A percentile compares a stretch with the other conserved stretches of the same genome.
Evolutionary conservation across 2,888 invertebrate genomes (phyloP).

Genomic region (Amaurobius ferox): DNA sequence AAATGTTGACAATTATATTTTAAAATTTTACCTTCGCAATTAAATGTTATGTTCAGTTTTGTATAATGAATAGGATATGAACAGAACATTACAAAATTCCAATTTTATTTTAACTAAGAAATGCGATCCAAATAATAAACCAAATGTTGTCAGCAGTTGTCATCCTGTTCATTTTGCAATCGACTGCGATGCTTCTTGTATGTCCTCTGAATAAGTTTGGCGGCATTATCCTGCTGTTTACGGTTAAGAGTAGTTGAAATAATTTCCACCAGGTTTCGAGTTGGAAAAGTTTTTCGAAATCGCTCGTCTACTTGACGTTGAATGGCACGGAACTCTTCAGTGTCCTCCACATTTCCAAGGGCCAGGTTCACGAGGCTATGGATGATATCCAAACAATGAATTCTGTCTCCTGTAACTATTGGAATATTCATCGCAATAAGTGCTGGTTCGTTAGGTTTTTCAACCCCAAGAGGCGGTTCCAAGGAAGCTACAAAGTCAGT

Average conservation of each 20-base stretch:
- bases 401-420: constrained; percentile 95
- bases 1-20: too few species aligned
- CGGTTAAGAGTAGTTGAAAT: constrained; percentile 96
- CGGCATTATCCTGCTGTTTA: constrained; percentile 97
- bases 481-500: constrained; percentile 96
- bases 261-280: constrained; percentile 94
- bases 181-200: constrained; percentile 77
- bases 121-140: not conserved
- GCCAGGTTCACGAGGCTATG: constrained; percentile 99
- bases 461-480: constrained; percentile 97
- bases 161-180: not conserved
- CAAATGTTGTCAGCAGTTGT: not conserved
- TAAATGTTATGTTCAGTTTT: too few species aligned
- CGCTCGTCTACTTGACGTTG: constrained; percentile 87
- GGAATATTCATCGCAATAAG: constrained; percentile 99
- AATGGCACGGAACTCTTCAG: constrained; percentile 94
- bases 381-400: constrained; percentile 98
- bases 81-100: too few species aligned
- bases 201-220: constrained; percentile 94
- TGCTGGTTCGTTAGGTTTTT: constrained; percentile 98
- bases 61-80: too few species aligned
- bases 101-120: not conserved
- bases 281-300: constrained; percentile 87
- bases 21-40: too few species aligned
- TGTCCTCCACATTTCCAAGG: constrained; percentile 96